phyloP scores from a whole-genome alignment of 2,113 vertebrate genomes.

The Gracilinanus agilis region DNA sequence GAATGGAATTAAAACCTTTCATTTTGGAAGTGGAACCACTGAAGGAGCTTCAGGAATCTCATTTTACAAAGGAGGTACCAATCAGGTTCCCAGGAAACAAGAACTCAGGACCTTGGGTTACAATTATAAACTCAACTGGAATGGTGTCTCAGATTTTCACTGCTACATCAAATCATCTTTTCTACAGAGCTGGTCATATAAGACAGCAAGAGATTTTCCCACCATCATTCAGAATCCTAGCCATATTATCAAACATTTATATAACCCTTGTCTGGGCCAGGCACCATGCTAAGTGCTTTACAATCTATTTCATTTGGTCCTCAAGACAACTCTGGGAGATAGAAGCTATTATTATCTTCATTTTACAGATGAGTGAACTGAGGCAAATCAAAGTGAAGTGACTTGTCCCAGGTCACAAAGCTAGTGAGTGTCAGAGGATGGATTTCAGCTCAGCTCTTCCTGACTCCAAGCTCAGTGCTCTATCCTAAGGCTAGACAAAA shows the following conservation, averaged over 20 bases:
- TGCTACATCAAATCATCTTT: background rate
- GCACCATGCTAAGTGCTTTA: background rate
- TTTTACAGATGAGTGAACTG: background rate
- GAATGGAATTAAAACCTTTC: conserved; percentile 74
- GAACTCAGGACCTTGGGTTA: background rate
- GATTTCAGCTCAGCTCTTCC: background rate
- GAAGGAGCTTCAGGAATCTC: conserved; percentile 59
- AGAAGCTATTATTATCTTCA: background rate
- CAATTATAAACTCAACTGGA: background rate
- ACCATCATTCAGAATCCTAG: background rate
- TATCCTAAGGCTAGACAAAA: background rate
- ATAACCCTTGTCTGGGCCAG: background rate
- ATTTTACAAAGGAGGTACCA: conserved; percentile 47
- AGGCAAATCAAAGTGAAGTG: background rate
- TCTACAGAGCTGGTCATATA: background rate
- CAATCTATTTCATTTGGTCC: background rate
- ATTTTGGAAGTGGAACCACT: conserved; percentile 35
- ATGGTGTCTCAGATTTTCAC: background rate
- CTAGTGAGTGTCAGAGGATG: background rate
- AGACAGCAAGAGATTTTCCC: background rate
- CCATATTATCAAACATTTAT: background rate
- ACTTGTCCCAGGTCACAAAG: background rate
- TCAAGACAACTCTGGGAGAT: background rate
- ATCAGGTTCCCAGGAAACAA: conserved; percentile 28
- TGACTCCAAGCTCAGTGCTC: background rate